Evolutionary conservation across 2,113 vertebrate genomes (phyloP).

Genomic region (Setophaga petechia): DNA sequence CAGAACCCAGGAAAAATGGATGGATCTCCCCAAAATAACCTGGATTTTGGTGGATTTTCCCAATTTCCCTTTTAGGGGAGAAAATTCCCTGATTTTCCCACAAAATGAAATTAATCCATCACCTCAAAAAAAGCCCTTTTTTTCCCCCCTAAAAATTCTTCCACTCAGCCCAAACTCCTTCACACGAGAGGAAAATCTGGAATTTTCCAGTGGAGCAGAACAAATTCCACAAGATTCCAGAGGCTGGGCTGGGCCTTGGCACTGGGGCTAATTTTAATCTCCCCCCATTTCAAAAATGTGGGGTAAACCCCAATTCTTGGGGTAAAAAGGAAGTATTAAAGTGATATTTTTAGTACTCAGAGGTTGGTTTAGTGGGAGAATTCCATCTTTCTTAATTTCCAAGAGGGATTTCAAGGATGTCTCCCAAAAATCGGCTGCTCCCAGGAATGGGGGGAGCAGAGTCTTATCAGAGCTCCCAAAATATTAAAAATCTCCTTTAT

Average conservation of each 20-base stretch:
- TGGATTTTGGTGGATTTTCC: neutral
- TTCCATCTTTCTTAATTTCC: neutral
- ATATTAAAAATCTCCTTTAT: neutral
- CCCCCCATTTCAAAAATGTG: neutral
- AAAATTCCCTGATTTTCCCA: neutral
- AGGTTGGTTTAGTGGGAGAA: neutral
- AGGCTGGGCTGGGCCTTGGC: neutral
- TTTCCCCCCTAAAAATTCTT: neutral
- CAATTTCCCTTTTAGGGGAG: neutral
- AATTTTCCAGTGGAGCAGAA: neutral
- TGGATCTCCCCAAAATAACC: neutral
- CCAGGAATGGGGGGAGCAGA: neutral
- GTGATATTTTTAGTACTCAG: neutral
- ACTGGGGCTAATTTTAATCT: neutral
- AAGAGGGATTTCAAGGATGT: neutral
- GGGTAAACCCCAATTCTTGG: neutral
- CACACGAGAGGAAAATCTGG: neutral
- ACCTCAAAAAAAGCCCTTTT: fast-evolving
- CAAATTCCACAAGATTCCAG: neutral
- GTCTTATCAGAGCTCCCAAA: neutral
- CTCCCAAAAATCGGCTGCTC: neutral
- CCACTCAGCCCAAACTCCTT: neutral
- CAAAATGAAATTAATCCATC: neutral
- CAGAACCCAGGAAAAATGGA: neutral
- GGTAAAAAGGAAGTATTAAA: neutral